These are phyloP conservation scores for Rallus limicola DNA, from an alignment of 2,113 vertebrate genomes.

Conservation along the genomic window DNA sequence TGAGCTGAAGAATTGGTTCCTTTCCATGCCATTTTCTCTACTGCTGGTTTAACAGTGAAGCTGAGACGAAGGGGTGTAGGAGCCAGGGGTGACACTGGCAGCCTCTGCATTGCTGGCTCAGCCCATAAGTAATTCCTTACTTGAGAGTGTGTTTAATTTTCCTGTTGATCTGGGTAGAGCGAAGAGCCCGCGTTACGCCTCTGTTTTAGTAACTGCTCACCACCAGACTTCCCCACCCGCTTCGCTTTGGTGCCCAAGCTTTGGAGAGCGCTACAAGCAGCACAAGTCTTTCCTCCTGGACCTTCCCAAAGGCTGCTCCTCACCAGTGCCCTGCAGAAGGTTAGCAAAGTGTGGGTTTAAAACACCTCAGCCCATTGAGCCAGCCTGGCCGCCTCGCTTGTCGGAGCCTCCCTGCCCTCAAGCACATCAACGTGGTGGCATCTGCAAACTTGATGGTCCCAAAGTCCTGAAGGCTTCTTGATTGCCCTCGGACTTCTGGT, in stretches of 20 bases:
- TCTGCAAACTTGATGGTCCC: background rate
- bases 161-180: background rate
- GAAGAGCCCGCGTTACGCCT: background rate
- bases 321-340: background rate
- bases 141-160: slow-evolving; percentile 32
- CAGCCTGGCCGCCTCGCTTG: background rate
- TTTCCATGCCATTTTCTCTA: slow-evolving; percentile 41
- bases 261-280: background rate
- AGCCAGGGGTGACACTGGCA: background rate
- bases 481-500: background rate
- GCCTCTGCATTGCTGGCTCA: background rate
- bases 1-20: slow-evolving; percentile 10
- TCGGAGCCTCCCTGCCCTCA: background rate
- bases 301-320: background rate
- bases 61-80: background rate
- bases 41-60: background rate
- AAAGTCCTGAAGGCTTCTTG: background rate
- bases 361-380: fast-evolving
- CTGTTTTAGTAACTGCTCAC: background rate
- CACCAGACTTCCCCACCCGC: background rate
- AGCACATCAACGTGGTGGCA: fast-evolving
- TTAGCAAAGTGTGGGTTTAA: background rate
- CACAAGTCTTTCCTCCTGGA: background rate
- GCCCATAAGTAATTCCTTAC: slow-evolving; percentile 2
- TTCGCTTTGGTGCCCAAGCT: background rate